phyloP scores from a whole-genome alignment of 2,797 vertebrate species.

The Leptoclinus maculatus region DNA sequence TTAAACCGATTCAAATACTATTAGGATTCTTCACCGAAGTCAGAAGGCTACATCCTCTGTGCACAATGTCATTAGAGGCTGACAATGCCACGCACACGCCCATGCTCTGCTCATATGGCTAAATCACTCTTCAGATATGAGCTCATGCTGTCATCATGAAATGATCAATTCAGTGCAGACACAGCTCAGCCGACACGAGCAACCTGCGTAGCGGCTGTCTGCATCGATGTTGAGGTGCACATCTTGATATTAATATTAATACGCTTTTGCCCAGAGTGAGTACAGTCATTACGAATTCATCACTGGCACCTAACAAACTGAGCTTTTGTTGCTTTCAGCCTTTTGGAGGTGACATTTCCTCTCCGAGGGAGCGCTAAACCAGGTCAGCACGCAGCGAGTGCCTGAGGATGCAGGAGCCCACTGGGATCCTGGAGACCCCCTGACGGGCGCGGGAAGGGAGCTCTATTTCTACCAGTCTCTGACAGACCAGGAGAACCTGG shows the following conservation, averaged over 20 bases:
- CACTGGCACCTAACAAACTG: conserved; percentile 45
- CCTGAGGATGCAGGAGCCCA: conserved; percentile 48
- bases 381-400: conserved; percentile 59
- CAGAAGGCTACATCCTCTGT: neutral
- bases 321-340: conserved; percentile 50
- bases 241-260: conserved; percentile 51
- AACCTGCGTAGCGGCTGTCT: neutral
- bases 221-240: conserved; percentile 12
- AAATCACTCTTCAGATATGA: neutral
- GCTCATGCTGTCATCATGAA: neutral
- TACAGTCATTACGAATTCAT: conserved; percentile 65
- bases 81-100: neutral
- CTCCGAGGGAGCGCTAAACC: conserved; percentile 54
- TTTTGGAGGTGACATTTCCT: conserved; percentile 60
- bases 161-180: conserved; percentile 1
- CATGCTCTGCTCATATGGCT: neutral
- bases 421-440: conserved; percentile 36
- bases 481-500: conserved; percentile 28
- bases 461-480: conserved; percentile 13
- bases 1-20: neutral
- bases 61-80: neutral
- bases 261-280: conserved; percentile 32
- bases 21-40: neutral
- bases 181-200: neutral
- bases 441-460: conserved; percentile 18